These are phyloP conservation scores for Drosophila malerkotliana DNA, from an alignment of 1,140 invertebrate genomes.

Conservation along the genomic window DNA sequence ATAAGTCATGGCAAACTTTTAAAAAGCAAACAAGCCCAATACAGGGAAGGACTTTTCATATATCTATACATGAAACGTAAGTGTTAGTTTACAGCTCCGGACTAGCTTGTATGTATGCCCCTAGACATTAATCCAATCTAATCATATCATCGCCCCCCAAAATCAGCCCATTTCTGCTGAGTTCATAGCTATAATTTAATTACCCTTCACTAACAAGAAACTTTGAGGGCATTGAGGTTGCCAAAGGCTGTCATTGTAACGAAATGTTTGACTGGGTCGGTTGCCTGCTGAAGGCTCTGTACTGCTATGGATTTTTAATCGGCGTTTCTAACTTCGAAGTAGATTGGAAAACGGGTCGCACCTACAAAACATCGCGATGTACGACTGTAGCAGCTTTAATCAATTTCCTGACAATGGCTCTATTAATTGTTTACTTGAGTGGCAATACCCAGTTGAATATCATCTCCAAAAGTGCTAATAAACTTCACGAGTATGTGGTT, in stretches of 20 bases:
- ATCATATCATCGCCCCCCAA: neutral
- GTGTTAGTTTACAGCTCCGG: too few relatives aligned
- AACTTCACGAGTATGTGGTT: constrained; percentile 9
- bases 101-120: too few relatives aligned
- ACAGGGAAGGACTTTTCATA: too few relatives aligned
- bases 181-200: neutral
- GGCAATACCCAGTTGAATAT: neutral
- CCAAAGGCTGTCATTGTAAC: neutral
- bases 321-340: constrained; percentile 16
- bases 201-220: neutral
- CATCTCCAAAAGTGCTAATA: neutral
- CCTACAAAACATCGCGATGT: neutral
- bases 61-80: too few relatives aligned
- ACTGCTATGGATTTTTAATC: constrained; percentile 3
- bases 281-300: neutral
- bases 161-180: neutral
- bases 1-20: too few relatives aligned
- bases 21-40: too few relatives aligned
- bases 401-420: neutral
- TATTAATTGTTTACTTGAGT: neutral
- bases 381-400: neutral
- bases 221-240: neutral
- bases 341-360: constrained; percentile 2
- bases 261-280: constrained; percentile 4
- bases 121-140: neutral